These are phyloP conservation scores for Neuroscelio doddi DNA, from an alignment of 2,888 invertebrate species.

Conservation along the genomic window DNA sequence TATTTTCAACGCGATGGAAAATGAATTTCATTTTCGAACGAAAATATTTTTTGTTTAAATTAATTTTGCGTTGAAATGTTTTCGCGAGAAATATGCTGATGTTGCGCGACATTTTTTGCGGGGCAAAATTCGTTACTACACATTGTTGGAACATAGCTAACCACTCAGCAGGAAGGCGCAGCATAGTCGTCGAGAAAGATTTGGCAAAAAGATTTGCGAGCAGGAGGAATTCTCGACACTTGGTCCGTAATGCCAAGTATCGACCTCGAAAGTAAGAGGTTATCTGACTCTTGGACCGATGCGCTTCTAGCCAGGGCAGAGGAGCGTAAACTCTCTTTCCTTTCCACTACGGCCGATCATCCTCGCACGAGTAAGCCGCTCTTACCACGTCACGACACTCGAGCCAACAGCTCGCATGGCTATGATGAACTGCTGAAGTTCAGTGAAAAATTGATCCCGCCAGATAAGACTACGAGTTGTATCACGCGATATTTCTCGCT, in stretches of 20 bases:
- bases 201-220: constrained; percentile 45
- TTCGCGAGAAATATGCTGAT: constrained; percentile 28
- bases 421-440: constrained; percentile 58
- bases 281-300: constrained; percentile 60
- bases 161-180: constrained; percentile 45
- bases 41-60: too few relatives aligned
- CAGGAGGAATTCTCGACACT: constrained; percentile 39
- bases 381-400: constrained; percentile 7
- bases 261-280: constrained; percentile 52
- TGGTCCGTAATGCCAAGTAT: constrained; percentile 38
- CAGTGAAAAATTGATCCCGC: constrained; percentile 52
- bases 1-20: too few relatives aligned
- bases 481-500: constrained; percentile 33
- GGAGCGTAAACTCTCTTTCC: constrained; percentile 11
- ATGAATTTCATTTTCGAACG: too few relatives aligned
- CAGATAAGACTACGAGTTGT: constrained; percentile 35
- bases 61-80: constrained; percentile 20
- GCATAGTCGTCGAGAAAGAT: constrained; percentile 40
- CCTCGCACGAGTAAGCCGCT: constrained; percentile 16
- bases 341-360: constrained; percentile 28
- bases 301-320: constrained; percentile 42
- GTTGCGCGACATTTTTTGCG: constrained; percentile 22
- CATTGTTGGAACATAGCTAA: constrained; percentile 41
- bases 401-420: constrained; percentile 12
- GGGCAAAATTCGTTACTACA: constrained; percentile 34